These are phyloP conservation scores for Dasyurus viverrinus DNA, from an alignment of 2,113 vertebrate genomes.

Conservation along the genomic window DNA sequence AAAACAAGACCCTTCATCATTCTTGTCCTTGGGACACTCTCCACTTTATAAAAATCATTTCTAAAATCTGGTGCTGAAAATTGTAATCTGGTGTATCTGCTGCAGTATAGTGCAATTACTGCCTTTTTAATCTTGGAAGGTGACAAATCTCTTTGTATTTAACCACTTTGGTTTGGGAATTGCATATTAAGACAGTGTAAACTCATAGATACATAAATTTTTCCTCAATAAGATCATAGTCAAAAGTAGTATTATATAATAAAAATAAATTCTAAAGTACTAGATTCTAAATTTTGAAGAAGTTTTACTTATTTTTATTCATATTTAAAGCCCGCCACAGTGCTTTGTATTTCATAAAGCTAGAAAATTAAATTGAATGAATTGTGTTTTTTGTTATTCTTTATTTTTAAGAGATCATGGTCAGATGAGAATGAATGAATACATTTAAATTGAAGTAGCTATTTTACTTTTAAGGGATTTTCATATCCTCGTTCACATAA, in stretches of 20 bases:
- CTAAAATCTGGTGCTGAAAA: not conserved
- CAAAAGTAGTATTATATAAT: not conserved
- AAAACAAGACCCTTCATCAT: not conserved
- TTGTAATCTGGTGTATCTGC: not conserved
- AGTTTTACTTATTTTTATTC: not conserved
- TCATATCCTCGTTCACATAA: not conserved
- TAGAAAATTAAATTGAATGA: not conserved
- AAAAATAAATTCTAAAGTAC: not conserved
- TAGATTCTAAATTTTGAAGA: not conserved
- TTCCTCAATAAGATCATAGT: not conserved
- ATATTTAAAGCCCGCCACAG: not conserved
- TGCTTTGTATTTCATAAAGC: not conserved
- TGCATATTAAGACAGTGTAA: too few species aligned
- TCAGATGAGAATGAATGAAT: not conserved
- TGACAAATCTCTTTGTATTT: not conserved
- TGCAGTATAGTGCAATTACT: not conserved
- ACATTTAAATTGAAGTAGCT: not conserved
- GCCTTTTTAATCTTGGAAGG: not conserved
- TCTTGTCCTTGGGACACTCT: not conserved
- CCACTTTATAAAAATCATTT: not conserved
- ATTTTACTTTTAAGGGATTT: not conserved
- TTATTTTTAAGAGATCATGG: not conserved
- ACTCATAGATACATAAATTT: too few species aligned
- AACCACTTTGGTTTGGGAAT: not conserved
- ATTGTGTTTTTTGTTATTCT: not conserved